Conservation (phyloP, 2,888 invertebrate species). For the Zhengitettix transpicula region DNA sequence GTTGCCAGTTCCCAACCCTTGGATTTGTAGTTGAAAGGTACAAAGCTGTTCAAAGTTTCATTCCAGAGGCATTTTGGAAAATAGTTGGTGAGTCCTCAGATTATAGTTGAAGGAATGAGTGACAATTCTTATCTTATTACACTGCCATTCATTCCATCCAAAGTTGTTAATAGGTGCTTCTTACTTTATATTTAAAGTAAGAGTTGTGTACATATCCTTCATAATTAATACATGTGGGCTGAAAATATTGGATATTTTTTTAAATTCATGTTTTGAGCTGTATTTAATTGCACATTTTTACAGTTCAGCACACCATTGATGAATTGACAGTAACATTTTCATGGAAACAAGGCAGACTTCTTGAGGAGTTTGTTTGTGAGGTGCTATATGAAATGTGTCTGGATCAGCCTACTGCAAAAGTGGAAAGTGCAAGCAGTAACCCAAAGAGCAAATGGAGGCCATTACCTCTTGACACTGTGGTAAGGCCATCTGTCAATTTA, state of each 20-base stretch:
- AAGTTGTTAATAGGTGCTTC: too few relatives aligned
- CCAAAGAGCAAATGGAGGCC: slow-evolving; percentile 95
- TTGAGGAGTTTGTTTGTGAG: slow-evolving; percentile 69
- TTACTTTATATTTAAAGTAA: too few relatives aligned
- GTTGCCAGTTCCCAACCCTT: slow-evolving; percentile 98
- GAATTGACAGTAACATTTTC: slow-evolving; percentile 65
- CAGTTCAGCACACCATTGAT: slow-evolving; percentile 63
- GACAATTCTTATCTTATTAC: too few relatives aligned
- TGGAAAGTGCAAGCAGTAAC: slow-evolving; percentile 60
- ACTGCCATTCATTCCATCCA: too few relatives aligned
- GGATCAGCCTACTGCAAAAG: slow-evolving; percentile 55
- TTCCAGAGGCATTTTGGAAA: slow-evolving; percentile 92
- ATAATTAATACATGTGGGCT: too few relatives aligned
- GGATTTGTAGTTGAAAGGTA: slow-evolving; percentile 99
- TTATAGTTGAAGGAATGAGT: too few relatives aligned
- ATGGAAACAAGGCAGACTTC: slow-evolving; percentile 78
- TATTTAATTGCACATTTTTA: slow-evolving; percentile 17
- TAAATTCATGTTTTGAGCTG: too few relatives aligned
- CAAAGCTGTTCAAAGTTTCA: slow-evolving; percentile 78
- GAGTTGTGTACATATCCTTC: too few relatives aligned
- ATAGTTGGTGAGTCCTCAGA: slow-evolving; percentile 44
- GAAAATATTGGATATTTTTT: too few relatives aligned
- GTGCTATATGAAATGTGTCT: slow-evolving; percentile 62
- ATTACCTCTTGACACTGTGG: slow-evolving; percentile 85
- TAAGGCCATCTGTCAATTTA: slow-evolving; percentile 29